These are phyloP conservation scores for Aurelia sp. DNA, from an alignment of 30 jellyfish, hydroid and myxozoan species.

Conservation along the genomic window DNA sequence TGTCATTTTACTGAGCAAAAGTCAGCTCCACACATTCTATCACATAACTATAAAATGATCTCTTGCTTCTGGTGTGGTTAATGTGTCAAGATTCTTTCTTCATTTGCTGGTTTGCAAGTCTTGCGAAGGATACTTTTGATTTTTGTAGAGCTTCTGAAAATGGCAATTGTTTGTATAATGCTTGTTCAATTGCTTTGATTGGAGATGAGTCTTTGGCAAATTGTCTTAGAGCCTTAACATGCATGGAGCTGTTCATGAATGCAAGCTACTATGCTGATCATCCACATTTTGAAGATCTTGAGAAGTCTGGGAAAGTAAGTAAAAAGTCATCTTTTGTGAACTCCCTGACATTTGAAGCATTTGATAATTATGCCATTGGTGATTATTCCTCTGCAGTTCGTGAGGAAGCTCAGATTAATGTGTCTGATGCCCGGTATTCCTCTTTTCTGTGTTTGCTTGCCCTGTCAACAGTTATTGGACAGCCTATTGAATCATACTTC, in stretches of 20 bases:
- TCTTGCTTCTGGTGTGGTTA: too few species aligned
- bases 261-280: slow-evolving; percentile 29
- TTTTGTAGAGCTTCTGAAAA: slow-evolving; percentile 23
- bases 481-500: slow-evolving; percentile 38
- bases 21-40: too few species aligned
- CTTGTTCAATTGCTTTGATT: slow-evolving; percentile 47
- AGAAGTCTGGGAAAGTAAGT: neutral
- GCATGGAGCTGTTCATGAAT: slow-evolving; percentile 23
- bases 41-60: too few species aligned
- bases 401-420: slow-evolving; percentile 16
- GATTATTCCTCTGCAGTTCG: slow-evolving; percentile 4
- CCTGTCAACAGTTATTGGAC: slow-evolving; percentile 37
- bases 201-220: slow-evolving; percentile 34
- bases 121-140: neutral
- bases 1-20: too few species aligned
- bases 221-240: slow-evolving; percentile 18
- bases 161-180: slow-evolving; percentile 52
- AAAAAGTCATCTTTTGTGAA: slow-evolving; percentile 3
- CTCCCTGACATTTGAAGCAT: slow-evolving; percentile 8
- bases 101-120: too few species aligned
- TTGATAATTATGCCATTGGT: neutral
- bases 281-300: slow-evolving; percentile 24
- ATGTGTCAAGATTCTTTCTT: too few species aligned
- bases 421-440: slow-evolving; percentile 6
- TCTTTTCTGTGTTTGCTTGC: slow-evolving; percentile 46